Evolutionary conservation across 1,140 invertebrate genomes (phyloP).

Genomic region (Euglossa dilemma): DNA sequence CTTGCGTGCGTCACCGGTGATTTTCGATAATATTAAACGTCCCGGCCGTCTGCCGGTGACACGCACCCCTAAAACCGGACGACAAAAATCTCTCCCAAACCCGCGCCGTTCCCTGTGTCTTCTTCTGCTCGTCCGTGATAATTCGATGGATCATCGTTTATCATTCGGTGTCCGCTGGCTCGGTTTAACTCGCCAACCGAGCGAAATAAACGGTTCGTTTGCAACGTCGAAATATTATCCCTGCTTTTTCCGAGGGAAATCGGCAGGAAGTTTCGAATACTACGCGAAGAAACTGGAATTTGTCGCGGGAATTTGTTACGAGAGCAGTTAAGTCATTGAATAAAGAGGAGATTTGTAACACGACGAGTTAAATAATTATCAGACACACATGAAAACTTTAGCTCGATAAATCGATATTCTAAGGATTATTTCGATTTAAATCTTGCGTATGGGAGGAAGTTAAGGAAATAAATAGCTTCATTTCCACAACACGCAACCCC

Average conservation of each 20-base stretch:
- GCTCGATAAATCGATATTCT: too few relatives aligned
- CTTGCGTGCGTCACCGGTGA: conserved; percentile 45
- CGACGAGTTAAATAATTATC: too few relatives aligned
- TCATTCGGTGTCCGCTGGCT: neutral
- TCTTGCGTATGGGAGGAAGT: too few relatives aligned
- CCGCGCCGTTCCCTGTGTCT: neutral
- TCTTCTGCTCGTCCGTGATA: conserved; percentile 4
- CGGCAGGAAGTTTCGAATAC: too few relatives aligned
- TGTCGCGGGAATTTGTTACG: too few relatives aligned
- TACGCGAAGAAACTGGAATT: too few relatives aligned
- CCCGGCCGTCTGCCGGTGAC: conserved; percentile 10
- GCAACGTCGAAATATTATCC: neutral
- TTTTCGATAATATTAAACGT: conserved; percentile 63
- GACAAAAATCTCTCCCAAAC: neutral
- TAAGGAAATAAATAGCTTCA: too few relatives aligned
- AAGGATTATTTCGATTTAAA: too few relatives aligned
- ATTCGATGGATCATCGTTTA: conserved; percentile 1
- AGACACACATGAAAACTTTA: too few relatives aligned
- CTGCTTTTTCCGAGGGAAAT: neutral
- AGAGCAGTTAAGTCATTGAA: too few relatives aligned
- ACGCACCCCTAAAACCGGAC: neutral
- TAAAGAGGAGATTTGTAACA: too few relatives aligned
- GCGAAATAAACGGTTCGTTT: neutral
- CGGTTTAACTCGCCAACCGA: neutral
- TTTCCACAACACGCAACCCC: too few relatives aligned